Conservation (phyloP, 1,140 invertebrate genomes). For the Drepana arcuata region DNA sequence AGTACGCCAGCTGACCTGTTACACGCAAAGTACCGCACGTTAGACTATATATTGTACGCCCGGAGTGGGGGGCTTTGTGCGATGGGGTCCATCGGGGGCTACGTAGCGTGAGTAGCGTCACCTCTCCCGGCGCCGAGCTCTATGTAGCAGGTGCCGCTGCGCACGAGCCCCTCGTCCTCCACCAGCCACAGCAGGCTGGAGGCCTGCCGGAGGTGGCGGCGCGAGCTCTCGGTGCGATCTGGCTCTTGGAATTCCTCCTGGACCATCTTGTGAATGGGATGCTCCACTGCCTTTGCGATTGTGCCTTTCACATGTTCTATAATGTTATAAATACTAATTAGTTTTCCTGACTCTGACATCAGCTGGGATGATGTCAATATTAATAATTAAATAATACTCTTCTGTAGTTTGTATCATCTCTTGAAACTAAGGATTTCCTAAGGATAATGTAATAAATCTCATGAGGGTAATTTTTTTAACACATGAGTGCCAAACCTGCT, state of each 20-base stretch:
- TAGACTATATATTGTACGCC: slow-evolving; percentile 1
- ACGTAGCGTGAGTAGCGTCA: too few relatives aligned
- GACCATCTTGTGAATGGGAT: slow-evolving; percentile 65
- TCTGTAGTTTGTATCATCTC: too few relatives aligned
- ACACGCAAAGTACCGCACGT: slow-evolving; percentile 1
- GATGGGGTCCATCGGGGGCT: too few relatives aligned
- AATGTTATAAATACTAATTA: too few relatives aligned
- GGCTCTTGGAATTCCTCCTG: slow-evolving; percentile 74
- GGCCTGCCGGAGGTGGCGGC: slow-evolving; percentile 81
- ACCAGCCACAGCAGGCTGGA: slow-evolving; percentile 79
- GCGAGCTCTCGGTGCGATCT: slow-evolving; percentile 75
- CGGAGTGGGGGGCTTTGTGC: too few relatives aligned
- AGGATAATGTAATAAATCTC: too few relatives aligned
- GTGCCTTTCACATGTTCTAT: slow-evolving; percentile 34
- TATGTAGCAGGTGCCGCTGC: slow-evolving; percentile 78
- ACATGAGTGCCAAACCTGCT: too few relatives aligned
- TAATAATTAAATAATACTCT: neutral
- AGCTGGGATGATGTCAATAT: slow-evolving; percentile 1
- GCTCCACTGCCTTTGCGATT: slow-evolving; percentile 33
- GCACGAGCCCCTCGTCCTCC: slow-evolving; percentile 71
- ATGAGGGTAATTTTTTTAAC: too few relatives aligned
- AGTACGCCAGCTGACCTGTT: slow-evolving; percentile 81
- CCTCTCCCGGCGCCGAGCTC: slow-evolving; percentile 94
- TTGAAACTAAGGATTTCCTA: too few relatives aligned
- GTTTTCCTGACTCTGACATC: neutral